Percentiles rank a stretch among this genome's conserved stretches.
Conservation (phyloP, 2,113 vertebrate genomes). For the Andinoacara biseriatus region DNA sequence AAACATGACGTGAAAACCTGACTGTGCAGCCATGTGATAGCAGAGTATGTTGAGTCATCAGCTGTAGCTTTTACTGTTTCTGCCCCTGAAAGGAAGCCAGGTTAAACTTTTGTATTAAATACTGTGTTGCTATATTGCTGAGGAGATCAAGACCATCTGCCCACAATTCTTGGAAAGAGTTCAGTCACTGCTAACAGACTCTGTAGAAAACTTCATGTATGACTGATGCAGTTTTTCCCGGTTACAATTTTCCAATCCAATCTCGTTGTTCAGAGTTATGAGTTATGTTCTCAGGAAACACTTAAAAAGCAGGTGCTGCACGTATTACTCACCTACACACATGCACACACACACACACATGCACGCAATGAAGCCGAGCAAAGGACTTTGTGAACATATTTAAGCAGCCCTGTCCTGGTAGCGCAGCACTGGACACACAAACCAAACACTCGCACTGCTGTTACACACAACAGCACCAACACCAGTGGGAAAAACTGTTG, state of each 20-base stretch:
- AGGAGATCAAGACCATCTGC: background rate
- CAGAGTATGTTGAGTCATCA: background rate
- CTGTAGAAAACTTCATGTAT: constrained; percentile 14
- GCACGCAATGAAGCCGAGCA: constrained; percentile 15
- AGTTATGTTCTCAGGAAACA: constrained; percentile 26
- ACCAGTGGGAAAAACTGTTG: constrained; percentile 32
- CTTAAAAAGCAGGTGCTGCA: constrained; percentile 26
- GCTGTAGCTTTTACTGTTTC: background rate
- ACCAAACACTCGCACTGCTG: constrained; percentile 28
- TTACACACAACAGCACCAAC: constrained; percentile 38
- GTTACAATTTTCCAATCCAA: background rate
- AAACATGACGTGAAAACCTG: background rate
- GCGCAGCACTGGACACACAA: constrained; percentile 19
- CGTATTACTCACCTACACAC: background rate
- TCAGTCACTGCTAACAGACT: background rate
- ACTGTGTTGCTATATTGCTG: background rate
- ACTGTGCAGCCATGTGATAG: background rate
- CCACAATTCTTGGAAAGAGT: background rate
- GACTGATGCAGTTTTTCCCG: background rate
- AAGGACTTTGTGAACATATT: constrained; percentile 39
- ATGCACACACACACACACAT: background rate
- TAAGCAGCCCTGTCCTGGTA: constrained; percentile 32
- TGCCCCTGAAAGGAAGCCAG: background rate
- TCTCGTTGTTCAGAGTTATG: background rate
- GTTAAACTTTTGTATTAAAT: background rate